A percentile compares a stretch with the other conserved stretches of the same genome.
phyloP scores from a whole-genome alignment of 2,113 vertebrate genomes.

The Anarrhichthys ocellatus region DNA sequence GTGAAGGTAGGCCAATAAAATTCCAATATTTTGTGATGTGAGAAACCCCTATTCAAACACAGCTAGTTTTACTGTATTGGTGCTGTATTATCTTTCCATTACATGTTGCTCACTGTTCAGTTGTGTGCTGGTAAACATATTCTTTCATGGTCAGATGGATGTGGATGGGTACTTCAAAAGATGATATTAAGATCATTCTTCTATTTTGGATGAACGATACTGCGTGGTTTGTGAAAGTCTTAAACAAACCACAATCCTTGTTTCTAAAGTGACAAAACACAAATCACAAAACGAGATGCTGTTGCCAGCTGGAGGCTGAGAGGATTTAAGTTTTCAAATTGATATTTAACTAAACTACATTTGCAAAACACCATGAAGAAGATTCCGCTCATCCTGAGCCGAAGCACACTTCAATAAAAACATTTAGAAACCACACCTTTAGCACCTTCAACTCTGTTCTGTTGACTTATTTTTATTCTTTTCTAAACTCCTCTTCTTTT shows the following conservation, averaged over 20 bases:
- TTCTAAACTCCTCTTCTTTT: not conserved
- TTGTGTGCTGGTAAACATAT: too few species aligned
- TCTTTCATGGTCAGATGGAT: not conserved
- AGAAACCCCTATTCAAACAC: too few species aligned
- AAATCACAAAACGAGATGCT: not conserved
- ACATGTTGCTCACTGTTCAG: too few species aligned
- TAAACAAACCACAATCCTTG: not conserved
- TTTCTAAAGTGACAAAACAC: not conserved
- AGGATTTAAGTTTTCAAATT: not conserved
- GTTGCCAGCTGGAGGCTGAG: not conserved
- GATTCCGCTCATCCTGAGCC: not conserved
- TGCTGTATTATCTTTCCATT: too few species aligned
- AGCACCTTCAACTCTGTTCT: not conserved
- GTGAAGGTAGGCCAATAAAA: not conserved
- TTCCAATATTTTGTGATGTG: not conserved
- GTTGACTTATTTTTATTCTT: not conserved
- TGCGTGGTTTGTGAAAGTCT: not conserved
- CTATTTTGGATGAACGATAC: not conserved
- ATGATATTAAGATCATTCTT: not conserved
- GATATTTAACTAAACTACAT: slow-evolving; percentile 4
- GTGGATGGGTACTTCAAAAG: not conserved
- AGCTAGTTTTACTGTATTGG: too few species aligned
- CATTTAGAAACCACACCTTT: not conserved
- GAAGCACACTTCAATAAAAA: not conserved
- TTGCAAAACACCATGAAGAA: not conserved